Percentiles rank a stretch among this genome's conserved stretches.
These are phyloP conservation scores for Chlorodrepanis virens DNA, from an alignment of 2,113 vertebrate species.

Conservation along the genomic window DNA sequence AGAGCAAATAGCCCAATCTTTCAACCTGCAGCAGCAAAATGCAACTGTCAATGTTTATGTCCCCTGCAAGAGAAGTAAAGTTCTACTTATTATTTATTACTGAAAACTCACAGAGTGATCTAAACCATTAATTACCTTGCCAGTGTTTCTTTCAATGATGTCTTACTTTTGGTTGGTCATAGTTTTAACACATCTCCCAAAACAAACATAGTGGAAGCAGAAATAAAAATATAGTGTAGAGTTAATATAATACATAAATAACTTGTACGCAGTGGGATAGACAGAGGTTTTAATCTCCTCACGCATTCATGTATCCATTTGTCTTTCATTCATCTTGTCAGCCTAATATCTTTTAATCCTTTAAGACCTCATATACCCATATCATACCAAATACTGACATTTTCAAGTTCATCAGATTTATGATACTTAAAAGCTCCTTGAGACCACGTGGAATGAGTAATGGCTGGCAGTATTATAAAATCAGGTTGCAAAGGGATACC, in stretches of 20 bases:
- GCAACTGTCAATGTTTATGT: neutral
- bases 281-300: neutral
- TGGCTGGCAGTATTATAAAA: neutral
- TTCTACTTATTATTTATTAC: constrained; percentile 67
- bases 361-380: neutral
- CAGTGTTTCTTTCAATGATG: constrained; percentile 44
- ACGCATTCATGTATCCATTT: neutral
- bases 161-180: constrained; percentile 38
- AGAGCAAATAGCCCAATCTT: neutral
- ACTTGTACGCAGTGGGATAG: neutral
- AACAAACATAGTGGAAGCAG: neutral
- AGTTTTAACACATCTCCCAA: neutral
- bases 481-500: neutral
- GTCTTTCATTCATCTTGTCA: neutral
- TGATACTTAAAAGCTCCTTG: constrained; percentile 4
- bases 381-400: neutral
- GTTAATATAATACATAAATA: neutral
- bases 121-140: constrained; percentile 71
- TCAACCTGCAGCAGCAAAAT: neutral
- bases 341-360: neutral
- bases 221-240: neutral
- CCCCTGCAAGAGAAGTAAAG: neutral
- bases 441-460: constrained; percentile 12
- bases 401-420: constrained; percentile 10
- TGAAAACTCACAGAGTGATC: constrained; percentile 48